Conservation (phyloP, 2,888 invertebrate species). For the Ashinkailepas kermadecensis region DNA sequence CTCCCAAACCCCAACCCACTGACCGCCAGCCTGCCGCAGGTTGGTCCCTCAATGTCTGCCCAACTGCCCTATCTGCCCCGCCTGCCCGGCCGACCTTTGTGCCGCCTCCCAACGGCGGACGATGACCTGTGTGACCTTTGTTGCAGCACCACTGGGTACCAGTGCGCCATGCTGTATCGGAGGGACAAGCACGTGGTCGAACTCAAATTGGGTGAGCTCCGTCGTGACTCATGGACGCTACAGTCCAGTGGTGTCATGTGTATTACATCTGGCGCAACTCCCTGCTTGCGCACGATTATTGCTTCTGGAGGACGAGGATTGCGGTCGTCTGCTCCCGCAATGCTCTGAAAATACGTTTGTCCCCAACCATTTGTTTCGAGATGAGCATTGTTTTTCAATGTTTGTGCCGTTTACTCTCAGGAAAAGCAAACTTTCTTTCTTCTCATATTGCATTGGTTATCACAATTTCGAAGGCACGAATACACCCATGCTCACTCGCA, state of each 20-base stretch:
- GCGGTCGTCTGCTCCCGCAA: too few species aligned
- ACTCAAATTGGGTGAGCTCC: constrained; percentile 1
- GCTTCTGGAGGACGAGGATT: neutral
- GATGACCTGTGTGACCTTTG: neutral
- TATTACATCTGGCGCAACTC: neutral
- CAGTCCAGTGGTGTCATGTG: neutral
- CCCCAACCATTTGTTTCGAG: neutral
- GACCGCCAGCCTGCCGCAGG: too few species aligned
- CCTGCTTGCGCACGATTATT: neutral
- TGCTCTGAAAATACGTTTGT: neutral
- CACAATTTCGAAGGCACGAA: too few species aligned
- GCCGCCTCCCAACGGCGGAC: too few species aligned
- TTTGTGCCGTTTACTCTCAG: neutral
- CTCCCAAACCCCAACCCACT: too few species aligned
- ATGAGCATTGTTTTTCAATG: neutral
- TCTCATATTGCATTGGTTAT: neutral
- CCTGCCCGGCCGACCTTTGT: too few species aligned
- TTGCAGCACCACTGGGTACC: neutral
- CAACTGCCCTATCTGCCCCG: too few species aligned
- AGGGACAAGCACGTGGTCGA: neutral
- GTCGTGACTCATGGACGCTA: neutral
- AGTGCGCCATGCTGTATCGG: constrained; percentile 1
- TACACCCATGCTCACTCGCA: too few species aligned
- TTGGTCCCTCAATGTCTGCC: too few species aligned
- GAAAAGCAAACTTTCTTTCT: neutral